Percentiles rank a stretch among this genome's conserved stretches.
Conservation (phyloP, 2,113 vertebrate genomes). For the Turdus rufiventris region DNA sequence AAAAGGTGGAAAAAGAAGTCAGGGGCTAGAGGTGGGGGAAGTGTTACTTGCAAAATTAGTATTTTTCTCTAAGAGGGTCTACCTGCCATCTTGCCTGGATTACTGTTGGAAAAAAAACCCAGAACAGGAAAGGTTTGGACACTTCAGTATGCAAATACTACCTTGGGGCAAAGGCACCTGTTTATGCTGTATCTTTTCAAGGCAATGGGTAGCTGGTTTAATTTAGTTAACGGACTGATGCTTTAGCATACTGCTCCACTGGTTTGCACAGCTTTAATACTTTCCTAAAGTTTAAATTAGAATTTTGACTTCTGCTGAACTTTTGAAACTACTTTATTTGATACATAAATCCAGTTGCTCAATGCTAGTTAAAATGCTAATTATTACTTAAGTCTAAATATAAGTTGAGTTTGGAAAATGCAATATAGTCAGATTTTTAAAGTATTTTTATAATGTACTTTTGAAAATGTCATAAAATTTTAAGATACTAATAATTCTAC, state of each 20-base stretch:
- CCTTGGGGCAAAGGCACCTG: not conserved
- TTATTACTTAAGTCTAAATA: slow-evolving; percentile 51
- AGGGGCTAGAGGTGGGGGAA: accelerated
- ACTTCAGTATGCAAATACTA: not conserved
- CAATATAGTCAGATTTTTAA: slow-evolving; percentile 59
- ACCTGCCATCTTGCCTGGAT: not conserved
- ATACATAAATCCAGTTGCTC: slow-evolving; percentile 47
- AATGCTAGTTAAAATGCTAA: slow-evolving; percentile 49
- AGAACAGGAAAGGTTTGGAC: not conserved
- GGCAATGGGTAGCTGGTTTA: not conserved
- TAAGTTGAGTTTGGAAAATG: slow-evolving; percentile 50
- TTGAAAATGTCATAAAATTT: slow-evolving; percentile 65
- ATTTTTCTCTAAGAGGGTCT: not conserved
- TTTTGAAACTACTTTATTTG: slow-evolving; percentile 55
- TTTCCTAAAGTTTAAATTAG: slow-evolving; percentile 58
- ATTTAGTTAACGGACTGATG: not conserved
- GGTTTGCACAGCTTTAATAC: slow-evolving; percentile 6
- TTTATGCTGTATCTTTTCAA: not conserved
- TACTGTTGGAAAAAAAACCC: not conserved
- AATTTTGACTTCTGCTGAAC: slow-evolving; percentile 51
- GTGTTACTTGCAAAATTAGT: not conserved
- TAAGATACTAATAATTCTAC: slow-evolving; percentile 57
- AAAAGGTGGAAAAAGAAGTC: not conserved
- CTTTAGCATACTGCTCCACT: not conserved
- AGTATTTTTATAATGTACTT: slow-evolving; percentile 44